Percentiles rank a stretch among this genome's conserved stretches.
Evolutionary conservation across 2,888 invertebrate genomes (phyloP).

Genomic region (Tenthredo livida): DNA sequence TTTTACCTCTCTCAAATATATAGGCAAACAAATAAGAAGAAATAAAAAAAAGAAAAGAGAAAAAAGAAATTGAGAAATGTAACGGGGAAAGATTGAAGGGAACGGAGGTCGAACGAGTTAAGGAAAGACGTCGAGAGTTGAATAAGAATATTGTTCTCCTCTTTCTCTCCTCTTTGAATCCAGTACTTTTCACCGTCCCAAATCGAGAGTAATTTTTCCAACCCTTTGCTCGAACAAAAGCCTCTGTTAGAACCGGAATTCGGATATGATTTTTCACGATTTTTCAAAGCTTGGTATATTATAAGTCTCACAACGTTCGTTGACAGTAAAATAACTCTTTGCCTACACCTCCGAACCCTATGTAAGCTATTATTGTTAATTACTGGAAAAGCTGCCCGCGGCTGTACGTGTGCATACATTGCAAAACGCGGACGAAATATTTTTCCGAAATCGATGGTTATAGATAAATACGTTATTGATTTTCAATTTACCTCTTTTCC

Average conservation of each 20-base stretch:
- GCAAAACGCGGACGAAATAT: not conserved
- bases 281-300: not conserved
- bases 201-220: constrained; percentile 28
- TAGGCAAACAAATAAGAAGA: not conserved
- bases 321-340: not conserved
- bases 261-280: constrained; percentile 4
- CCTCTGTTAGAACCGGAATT: not conserved
- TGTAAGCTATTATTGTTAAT: constrained; percentile 16
- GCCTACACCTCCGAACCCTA: not conserved
- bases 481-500: not conserved
- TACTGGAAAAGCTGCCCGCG: not conserved
- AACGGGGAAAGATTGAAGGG: constrained; percentile 3
- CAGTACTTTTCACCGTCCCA: not conserved
- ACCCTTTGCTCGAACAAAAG: constrained; percentile 3
- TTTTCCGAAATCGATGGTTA: not conserved
- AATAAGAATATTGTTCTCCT: constrained; percentile 33
- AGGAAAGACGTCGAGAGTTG: constrained; percentile 15
- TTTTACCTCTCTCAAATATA: not conserved
- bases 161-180: not conserved
- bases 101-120: constrained; percentile 14
- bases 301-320: not conserved
- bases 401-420: not conserved
- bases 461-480: constrained; percentile 1
- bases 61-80: not conserved
- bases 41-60: not conserved